phyloP scores from a whole-genome alignment of 2,888 invertebrate genomes.

The Andrena trimmerana region DNA sequence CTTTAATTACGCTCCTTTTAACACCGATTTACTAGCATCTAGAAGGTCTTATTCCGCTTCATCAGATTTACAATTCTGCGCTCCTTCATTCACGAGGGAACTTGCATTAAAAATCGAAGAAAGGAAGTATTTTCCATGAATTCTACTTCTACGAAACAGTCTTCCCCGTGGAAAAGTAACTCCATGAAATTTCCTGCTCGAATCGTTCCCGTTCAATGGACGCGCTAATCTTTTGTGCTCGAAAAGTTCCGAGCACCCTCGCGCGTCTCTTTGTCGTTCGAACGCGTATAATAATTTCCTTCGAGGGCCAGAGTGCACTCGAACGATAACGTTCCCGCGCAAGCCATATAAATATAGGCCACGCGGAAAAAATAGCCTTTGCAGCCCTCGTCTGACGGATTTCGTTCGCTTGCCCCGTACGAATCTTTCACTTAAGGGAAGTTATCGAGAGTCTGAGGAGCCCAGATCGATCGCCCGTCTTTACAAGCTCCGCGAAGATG shows the following conservation, averaged over 20 bases:
- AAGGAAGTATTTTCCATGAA: no score
- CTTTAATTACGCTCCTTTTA: no score
- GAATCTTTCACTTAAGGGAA: constrained; percentile 18
- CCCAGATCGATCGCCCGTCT: no score
- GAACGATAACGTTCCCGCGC: constrained; percentile 1
- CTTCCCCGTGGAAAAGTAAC: neutral
- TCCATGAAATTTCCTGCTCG: constrained; percentile 7
- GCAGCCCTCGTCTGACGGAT: neutral
- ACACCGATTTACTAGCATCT: no score
- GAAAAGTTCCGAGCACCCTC: neutral
- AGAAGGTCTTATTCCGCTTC: no score
- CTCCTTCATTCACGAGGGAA: no score
- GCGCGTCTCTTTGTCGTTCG: neutral
- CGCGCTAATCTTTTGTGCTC: constrained; percentile 11
- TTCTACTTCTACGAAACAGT: neutral
- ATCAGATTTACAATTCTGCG: no score
- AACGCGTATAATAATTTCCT: constrained; percentile 1
- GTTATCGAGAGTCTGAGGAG: constrained; percentile 34
- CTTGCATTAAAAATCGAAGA: no score
- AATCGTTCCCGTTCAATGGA: neutral
- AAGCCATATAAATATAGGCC: constrained; percentile 15
- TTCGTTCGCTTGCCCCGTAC: constrained; percentile 16
- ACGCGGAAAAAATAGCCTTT: neutral
- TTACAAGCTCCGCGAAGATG: constrained; percentile 43
- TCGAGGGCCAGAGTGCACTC: neutral